Percentiles rank a stretch among this genome's conserved stretches.
Evolutionary conservation across 2,888 invertebrate species (phyloP).

Genomic region (Cistogaster globosa): DNA sequence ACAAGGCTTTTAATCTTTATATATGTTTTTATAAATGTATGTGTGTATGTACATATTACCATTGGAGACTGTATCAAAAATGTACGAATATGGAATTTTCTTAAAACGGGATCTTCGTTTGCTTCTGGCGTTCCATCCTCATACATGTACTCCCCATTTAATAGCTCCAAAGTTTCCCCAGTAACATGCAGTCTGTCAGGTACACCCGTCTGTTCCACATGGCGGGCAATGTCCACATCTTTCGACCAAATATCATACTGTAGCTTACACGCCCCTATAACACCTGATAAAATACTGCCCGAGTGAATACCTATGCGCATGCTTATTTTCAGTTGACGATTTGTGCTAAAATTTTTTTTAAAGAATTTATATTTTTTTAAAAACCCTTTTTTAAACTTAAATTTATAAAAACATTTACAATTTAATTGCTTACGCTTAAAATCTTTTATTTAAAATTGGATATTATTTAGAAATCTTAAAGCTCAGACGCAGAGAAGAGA

Average conservation of each 20-base stretch:
- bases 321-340: slow-evolving; percentile 91
- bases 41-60: too few species aligned
- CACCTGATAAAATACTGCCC: slow-evolving; percentile 94
- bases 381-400: too few species aligned
- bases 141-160: slow-evolving; percentile 88
- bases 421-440: too few species aligned
- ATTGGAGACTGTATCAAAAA: slow-evolving; percentile 88
- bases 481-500: too few species aligned
- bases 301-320: slow-evolving; percentile 98
- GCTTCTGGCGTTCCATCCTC: slow-evolving; percentile 89
- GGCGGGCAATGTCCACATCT: slow-evolving; percentile 96
- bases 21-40: too few species aligned
- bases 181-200: slow-evolving; percentile 96
- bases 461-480: too few species aligned
- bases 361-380: too few species aligned
- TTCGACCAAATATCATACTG: slow-evolving; percentile 98
- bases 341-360: too few species aligned
- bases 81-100: slow-evolving; percentile 89
- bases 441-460: too few species aligned
- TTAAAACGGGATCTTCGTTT: slow-evolving; percentile 87
- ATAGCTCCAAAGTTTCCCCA: slow-evolving; percentile 88
- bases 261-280: slow-evolving; percentile 96
- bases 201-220: slow-evolving; percentile 95
- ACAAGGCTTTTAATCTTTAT: too few species aligned
- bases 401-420: too few species aligned